Base-by-base conservation (phyloP, 2,888 invertebrate genomes). In the Eugnorisma glareosa region DNA sequence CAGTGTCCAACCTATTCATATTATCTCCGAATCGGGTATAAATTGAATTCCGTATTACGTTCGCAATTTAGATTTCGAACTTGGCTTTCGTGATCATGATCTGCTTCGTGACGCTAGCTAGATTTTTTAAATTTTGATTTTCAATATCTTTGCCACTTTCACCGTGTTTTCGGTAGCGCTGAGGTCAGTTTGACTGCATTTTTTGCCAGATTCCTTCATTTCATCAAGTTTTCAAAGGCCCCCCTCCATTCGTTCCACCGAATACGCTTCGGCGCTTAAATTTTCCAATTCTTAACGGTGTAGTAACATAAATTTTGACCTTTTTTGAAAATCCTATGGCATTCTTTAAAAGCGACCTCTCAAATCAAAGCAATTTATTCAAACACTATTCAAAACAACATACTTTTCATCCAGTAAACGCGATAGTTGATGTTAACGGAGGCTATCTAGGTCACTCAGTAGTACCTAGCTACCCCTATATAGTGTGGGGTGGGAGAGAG, bases 401-500 rank as follows among this genome's bases (percentile, higher is more conserved):
- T 1, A 28, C 37, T 37, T 77, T 54, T 15, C 11, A 40, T 45
- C 28, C 67, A 37, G 35, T 24, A 8, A 35, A 64, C 45, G 43
- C 64, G 18, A 28, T 37, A 37, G 37, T 45, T 63, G 21, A 40
- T 51, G 63, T 63, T n/a, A 45, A 37, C 73, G 54, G 15, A 45
- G 37, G 18, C 21, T n/a, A 81, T 77, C 37, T 78, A 78, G 81
- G 77, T 81, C 77, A 81, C 2, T 35, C 40, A 3, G 24, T 59
- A 37, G 15, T 31, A 59, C n/a, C 40, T 75, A 75, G 18, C 28
- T 63, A 35, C n/a, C n/a, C 31, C 28, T 28, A 18, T 40, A 40
- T 31, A 13, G 28, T 21, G 51, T 28, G 1, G 24, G 48, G 15
- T n/a, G 48, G 48, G 48, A 31, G 40, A 40, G 6, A 18, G 13